These are phyloP conservation scores for Lepidocyrtoides sp. DNA, from an alignment of 2,888 invertebrate species.

Conservation along the genomic window DNA sequence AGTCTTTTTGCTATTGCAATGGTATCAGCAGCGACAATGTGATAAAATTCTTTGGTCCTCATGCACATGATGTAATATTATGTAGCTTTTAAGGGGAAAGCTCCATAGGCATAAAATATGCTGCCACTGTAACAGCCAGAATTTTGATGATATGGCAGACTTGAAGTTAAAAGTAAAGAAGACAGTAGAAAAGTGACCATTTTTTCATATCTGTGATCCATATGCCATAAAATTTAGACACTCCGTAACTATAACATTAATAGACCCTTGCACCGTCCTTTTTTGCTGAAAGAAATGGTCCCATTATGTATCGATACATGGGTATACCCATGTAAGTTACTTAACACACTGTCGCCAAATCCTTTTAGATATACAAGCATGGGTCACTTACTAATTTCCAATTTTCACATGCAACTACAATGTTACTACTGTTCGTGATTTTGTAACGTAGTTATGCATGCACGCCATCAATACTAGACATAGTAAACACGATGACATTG, in stretches of 20 bases:
- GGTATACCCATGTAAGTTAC: conserved; percentile 12
- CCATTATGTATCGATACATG: not conserved
- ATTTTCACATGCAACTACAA: not conserved
- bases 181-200: conserved; percentile 34
- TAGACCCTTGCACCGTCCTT: not conserved
- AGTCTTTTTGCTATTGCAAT: conserved; percentile 43
- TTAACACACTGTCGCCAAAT: conserved; percentile 76
- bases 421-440: not conserved
- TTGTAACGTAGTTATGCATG: not conserved
- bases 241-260: not conserved
- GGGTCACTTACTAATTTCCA: conserved; percentile 74
- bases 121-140: not conserved
- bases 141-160: conserved; percentile 3
- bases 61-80: not conserved
- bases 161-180: conserved; percentile 27
- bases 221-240: conserved; percentile 2
- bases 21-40: conserved; percentile 31
- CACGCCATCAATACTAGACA: not conserved
- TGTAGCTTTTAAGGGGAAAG: conserved; percentile 42
- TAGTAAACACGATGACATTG: not conserved
- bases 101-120: not conserved
- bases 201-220: conserved; percentile 48
- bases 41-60: conserved; percentile 27
- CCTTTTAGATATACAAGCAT: conserved; percentile 69
- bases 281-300: not conserved